A percentile compares a stretch with the other conserved stretches of the same genome.
phyloP scores from a whole-genome alignment of 2,113 vertebrate species.

The Genyomyrus donnyi region DNA sequence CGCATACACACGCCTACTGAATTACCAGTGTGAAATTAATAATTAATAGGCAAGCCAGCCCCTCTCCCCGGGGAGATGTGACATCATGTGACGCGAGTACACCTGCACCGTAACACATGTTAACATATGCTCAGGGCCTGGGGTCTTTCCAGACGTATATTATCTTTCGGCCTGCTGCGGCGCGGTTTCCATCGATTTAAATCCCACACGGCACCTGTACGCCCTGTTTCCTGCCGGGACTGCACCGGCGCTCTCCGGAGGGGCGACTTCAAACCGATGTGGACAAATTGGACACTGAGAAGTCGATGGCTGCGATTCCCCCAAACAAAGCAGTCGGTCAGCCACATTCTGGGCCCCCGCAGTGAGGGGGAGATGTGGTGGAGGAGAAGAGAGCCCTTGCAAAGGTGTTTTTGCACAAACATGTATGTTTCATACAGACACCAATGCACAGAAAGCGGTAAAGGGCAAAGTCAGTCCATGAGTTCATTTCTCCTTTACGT shows the following conservation, averaged over 20 bases:
- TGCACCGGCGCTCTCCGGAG: not conserved
- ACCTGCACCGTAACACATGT: not conserved
- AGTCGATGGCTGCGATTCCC: not conserved
- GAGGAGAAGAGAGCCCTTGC: not conserved
- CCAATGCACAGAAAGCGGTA: not conserved
- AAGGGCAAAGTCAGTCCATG: not conserved
- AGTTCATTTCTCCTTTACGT: not conserved
- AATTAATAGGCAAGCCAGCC: not conserved
- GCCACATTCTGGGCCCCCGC: not conserved
- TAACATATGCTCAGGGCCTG: not conserved
- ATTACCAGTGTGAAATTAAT: slow-evolving; percentile 1
- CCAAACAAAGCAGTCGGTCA: not conserved
- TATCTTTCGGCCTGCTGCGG: not conserved
- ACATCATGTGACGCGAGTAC: not conserved
- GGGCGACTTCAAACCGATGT: not conserved
- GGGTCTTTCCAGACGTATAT: not conserved
- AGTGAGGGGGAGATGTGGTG: not conserved
- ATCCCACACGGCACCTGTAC: not conserved
- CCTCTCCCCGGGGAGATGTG: not conserved
- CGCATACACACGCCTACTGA: not conserved
- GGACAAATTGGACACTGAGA: not conserved
- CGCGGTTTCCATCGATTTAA: not conserved
- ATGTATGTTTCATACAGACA: not conserved
- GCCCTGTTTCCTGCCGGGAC: not conserved
- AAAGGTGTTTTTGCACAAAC: not conserved